Conservation (phyloP, 2,113 vertebrate genomes). For the Potamarius usumacintae region DNA sequence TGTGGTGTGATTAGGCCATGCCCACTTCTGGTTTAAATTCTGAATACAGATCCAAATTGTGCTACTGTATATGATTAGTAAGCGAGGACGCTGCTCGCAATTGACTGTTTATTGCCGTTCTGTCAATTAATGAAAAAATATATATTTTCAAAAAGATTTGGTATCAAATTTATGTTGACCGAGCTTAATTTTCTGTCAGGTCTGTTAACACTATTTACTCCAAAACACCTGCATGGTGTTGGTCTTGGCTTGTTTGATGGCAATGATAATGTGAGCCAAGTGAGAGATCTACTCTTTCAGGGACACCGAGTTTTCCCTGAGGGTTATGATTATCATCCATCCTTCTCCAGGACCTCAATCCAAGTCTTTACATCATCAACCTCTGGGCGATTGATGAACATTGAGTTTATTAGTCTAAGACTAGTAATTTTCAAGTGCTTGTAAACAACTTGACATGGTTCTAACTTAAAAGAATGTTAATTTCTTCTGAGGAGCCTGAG, state of each 20-base stretch:
- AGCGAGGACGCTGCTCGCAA: background rate
- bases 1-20: background rate
- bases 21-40: background rate
- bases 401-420: background rate
- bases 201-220: background rate
- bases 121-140: background rate
- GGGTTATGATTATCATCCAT: background rate
- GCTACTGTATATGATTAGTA: background rate
- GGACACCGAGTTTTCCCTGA: background rate
- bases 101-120: background rate
- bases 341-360: background rate
- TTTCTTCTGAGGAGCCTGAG: background rate
- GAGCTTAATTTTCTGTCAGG: background rate
- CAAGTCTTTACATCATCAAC: conserved; percentile 1
- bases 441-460: background rate
- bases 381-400: conserved; percentile 6
- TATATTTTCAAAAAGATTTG: background rate
- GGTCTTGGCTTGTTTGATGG: background rate
- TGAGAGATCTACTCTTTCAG: background rate
- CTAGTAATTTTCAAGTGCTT: background rate
- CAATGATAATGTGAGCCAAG: background rate
- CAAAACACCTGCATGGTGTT: background rate
- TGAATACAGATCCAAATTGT: background rate
- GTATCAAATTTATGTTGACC: background rate
- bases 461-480: conserved; percentile 1